phyloP scores from a whole-genome alignment of 2,797 vertebrate genomes.

The Phrynocephalus guinanensis region DNA sequence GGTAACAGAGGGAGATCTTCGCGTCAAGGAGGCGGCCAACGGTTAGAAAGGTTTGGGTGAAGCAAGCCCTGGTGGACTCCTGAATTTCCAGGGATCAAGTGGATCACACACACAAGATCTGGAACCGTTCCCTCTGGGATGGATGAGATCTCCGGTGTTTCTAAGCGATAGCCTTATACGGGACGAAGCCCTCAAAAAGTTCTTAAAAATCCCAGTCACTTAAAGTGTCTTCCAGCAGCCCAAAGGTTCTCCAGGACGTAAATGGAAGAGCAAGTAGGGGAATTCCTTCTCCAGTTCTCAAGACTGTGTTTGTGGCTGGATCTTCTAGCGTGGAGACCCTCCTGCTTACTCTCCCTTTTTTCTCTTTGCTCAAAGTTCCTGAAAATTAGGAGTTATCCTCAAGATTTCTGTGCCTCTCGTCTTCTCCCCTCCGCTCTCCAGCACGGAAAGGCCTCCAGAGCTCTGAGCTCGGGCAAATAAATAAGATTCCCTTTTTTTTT shows the following conservation, averaged over 20 bases:
- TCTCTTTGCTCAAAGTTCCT: no score
- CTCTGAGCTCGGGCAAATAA: conserved; percentile 83
- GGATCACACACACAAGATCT: neutral
- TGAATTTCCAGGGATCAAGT: conserved; percentile 80
- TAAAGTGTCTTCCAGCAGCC: neutral
- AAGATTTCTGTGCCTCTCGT: neutral
- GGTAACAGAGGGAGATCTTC: no score
- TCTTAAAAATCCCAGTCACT: no score
- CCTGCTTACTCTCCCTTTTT: no score
- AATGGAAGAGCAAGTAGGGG: conserved; percentile 3
- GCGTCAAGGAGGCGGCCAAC: no score
- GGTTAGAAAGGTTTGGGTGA: no score
- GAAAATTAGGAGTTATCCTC: neutral
- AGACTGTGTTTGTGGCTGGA: neutral
- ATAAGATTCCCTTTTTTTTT: conserved; percentile 72
- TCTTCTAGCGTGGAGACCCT: neutral
- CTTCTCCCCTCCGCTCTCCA: conserved; percentile 61
- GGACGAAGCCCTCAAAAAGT: neutral
- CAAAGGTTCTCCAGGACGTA: no score
- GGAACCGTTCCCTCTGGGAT: conserved; percentile 46
- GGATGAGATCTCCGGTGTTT: neutral
- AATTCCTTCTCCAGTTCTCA: neutral
- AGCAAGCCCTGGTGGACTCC: conserved; percentile 66
- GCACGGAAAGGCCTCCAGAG: conserved; percentile 67
- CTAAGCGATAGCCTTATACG: neutral